Base-by-base conservation (phyloP, 2,797 vertebrate species). In the Echeneis naucrates region DNA sequence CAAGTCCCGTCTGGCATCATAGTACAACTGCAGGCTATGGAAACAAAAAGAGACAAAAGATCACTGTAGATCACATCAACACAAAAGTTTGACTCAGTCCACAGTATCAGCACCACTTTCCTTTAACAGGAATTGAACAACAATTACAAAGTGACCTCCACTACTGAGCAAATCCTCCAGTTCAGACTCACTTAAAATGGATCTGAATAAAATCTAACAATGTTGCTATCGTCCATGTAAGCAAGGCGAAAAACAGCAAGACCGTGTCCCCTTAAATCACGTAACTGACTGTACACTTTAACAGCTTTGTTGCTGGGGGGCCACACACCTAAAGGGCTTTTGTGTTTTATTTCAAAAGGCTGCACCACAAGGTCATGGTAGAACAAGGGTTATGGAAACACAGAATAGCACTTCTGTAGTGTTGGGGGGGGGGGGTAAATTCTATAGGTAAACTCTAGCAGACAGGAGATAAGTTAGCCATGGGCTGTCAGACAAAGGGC, bases 391-490 rank as follows among this genome's bases (percentile, higher is more conserved):
- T 81, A 84, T 53, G 47, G 85, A 89, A 87, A 88, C 82, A 90
- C 75, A 90, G 80, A 88, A 89, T 78, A 81, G 81, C 78, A 88
- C 80, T 85, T 87, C 76, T 77, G 60, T 86, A 73, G 78, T 50
- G 64, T 67, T 77, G 81, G 38, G 37, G 52, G 33, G 35, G 52
- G 38, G 37, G 55, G 58, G 40, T 52, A 60, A 89, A 87, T 93
- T 95, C 93, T 93, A 94, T 92, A 93, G 93, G 93, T 94, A 92
- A 93, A 92, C 88, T 92, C 92, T 92, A 90, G 94, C 83, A 92
- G 71, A 87, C 73, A 82, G 77, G 82, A 91, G 84, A 83, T 78
- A 90, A 92, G 90, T 87, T 90, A 65, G 32, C 78, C 82, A 40
- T 80, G 73, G 73, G 67, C 76, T 23, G 58, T 45, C 62, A 68